These are phyloP conservation scores for Netelia virgata DNA, from an alignment of 2,888 invertebrate genomes.

Conservation along the genomic window DNA sequence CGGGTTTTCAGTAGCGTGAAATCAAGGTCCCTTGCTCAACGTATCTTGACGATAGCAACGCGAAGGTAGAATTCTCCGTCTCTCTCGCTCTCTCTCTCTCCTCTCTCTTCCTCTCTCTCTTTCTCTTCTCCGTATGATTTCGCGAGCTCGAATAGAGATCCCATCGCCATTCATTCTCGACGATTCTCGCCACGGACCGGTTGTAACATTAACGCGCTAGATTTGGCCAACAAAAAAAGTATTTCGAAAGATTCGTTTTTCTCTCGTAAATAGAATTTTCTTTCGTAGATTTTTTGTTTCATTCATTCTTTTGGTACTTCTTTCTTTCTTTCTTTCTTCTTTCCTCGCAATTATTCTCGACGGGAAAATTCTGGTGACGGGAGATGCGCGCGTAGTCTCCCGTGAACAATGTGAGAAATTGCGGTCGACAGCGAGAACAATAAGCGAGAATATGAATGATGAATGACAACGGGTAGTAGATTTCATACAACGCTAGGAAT, in stretches of 20 bases:
- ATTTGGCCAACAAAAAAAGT: background rate
- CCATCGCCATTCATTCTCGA: constrained; percentile 40
- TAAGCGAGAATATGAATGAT: constrained; percentile 51
- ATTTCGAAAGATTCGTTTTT: constrained; percentile 37
- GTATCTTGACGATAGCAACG: constrained; percentile 20
- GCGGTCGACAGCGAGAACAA: constrained; percentile 37
- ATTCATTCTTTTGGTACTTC: too few relatives aligned
- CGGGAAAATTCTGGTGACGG: constrained; percentile 13
- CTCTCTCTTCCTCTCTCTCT: too few relatives aligned
- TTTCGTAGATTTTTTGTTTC: background rate
- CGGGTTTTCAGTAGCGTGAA: constrained; percentile 54
- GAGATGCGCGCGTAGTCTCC: background rate
- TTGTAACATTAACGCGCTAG: background rate
- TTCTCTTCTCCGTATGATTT: background rate
- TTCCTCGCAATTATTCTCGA: constrained; percentile 14
- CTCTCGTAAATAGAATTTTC: background rate
- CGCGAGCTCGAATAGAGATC: constrained; percentile 11
- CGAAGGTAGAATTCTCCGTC: background rate
- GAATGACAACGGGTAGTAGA: constrained; percentile 23
- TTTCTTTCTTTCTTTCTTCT: constrained; percentile 6
- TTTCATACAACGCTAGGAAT: background rate
- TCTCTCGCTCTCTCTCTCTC: background rate
- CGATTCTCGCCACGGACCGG: constrained; percentile 31
- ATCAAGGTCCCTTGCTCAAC: constrained; percentile 55
- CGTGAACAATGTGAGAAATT: constrained; percentile 38